Conservation (phyloP, 2,113 vertebrate genomes). For the Brachypteracias leptosomus region DNA sequence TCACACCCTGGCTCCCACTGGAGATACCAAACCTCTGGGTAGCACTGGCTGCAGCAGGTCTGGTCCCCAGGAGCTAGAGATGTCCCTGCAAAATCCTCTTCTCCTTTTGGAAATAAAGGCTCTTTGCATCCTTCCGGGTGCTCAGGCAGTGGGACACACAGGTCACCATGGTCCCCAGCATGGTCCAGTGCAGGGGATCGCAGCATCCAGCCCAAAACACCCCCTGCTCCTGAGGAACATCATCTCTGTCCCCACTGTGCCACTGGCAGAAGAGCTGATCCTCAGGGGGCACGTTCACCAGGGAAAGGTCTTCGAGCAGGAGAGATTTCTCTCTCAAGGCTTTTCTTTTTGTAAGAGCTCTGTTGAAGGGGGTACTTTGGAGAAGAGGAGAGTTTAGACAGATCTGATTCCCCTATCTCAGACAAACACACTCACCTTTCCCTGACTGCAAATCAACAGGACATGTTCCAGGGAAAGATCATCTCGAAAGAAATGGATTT, state of each 20-base stretch:
- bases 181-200: background rate
- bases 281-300: background rate
- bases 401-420: conserved; percentile 45
- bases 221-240: rapidly evolving
- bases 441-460: conserved; percentile 42
- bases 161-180: rapidly evolving
- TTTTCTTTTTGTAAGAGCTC: background rate
- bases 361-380: background rate
- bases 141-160: background rate
- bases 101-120: background rate
- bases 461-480: conserved; percentile 38
- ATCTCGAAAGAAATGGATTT: conserved; percentile 40
- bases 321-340: background rate
- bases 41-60: rapidly evolving
- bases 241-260: rapidly evolving
- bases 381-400: conserved; percentile 18
- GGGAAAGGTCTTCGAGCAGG: background rate
- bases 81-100: background rate
- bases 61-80: background rate
- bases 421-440: conserved; percentile 19
- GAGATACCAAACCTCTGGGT: rapidly evolving
- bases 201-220: background rate
- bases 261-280: background rate
- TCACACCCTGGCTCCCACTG: background rate
- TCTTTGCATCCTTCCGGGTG: background rate